Evolutionary conservation across 2,797 vertebrate species (phyloP).

Genomic region (Acanthurus tractus): DNA sequence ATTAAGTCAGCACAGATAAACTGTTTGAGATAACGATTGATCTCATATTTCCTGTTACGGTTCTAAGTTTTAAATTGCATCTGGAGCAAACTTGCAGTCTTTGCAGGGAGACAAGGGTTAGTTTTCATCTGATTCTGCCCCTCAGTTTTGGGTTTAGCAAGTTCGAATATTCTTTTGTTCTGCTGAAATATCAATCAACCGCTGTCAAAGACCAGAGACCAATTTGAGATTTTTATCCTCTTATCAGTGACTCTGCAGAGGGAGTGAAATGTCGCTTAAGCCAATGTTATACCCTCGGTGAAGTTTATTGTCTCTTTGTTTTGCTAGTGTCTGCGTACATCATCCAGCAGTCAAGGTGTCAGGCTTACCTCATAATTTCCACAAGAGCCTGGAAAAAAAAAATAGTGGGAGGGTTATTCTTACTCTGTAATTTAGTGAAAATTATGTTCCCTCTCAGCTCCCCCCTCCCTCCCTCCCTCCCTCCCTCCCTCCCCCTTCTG

Average conservation of each 20-base stretch:
- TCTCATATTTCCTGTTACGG: slow-evolving; percentile 20
- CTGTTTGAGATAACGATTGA: slow-evolving; percentile 47
- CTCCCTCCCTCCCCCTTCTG: neutral
- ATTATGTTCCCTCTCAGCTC: slow-evolving; percentile 37
- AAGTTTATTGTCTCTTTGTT: slow-evolving; percentile 53
- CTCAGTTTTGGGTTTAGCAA: neutral
- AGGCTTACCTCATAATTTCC: slow-evolving; percentile 56
- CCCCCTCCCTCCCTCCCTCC: too few relatives aligned
- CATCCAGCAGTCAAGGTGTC: slow-evolving; percentile 55
- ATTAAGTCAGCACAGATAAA: slow-evolving; percentile 67
- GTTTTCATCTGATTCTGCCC: slow-evolving; percentile 25
- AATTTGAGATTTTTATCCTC: slow-evolving; percentile 54
- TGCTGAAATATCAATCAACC: slow-evolving; percentile 50
- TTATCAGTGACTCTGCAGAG: slow-evolving; percentile 58
- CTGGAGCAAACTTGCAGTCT: neutral
- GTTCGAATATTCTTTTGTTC: slow-evolving; percentile 31
- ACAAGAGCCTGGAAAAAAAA: slow-evolving; percentile 23
- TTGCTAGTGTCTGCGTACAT: slow-evolving; percentile 34
- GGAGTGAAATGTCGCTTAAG: slow-evolving; percentile 44
- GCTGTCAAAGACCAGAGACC: slow-evolving; percentile 36
- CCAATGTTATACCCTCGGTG: slow-evolving; percentile 28
- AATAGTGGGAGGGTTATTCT: slow-evolving; percentile 38
- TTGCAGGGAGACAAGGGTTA: slow-evolving; percentile 10
- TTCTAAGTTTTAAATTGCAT: slow-evolving; percentile 37
- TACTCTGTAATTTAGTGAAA: slow-evolving; percentile 64